phyloP scores from a whole-genome alignment of 2,888 invertebrate genomes.

The Rhagonycha lutea region DNA sequence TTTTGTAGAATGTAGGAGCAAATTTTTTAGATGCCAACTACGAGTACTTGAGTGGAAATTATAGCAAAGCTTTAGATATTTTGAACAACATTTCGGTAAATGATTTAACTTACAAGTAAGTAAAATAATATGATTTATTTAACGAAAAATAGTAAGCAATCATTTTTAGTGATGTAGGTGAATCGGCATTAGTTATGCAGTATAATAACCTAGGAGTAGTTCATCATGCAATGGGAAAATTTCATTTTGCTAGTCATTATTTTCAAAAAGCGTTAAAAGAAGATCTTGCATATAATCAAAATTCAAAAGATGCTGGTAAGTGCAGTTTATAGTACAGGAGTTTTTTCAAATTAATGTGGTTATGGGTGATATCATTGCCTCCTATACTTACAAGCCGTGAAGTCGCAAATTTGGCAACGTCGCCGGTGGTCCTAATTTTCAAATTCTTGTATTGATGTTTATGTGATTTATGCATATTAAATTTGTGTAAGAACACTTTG shows the following conservation, averaged over 20 bases:
- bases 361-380: too few relatives aligned
- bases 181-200: slow-evolving; percentile 66
- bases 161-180: slow-evolving; percentile 59
- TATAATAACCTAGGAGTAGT: slow-evolving; percentile 84
- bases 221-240: slow-evolving; percentile 80
- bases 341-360: too few relatives aligned
- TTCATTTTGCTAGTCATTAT: slow-evolving; percentile 78
- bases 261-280: slow-evolving; percentile 79
- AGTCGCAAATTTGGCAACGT: too few relatives aligned
- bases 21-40: slow-evolving; percentile 66
- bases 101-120: slow-evolving; percentile 56
- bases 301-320: slow-evolving; percentile 50
- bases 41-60: slow-evolving; percentile 68
- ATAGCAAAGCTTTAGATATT: slow-evolving; percentile 64
- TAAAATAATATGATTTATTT: slow-evolving; percentile 16
- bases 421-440: too few relatives aligned
- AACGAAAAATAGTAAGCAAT: slow-evolving; percentile 3
- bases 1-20: slow-evolving; percentile 58
- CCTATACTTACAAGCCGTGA: too few relatives aligned
- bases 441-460: too few relatives aligned
- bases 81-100: slow-evolving; percentile 57
- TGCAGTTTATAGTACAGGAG: not conserved
- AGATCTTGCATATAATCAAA: slow-evolving; percentile 59
- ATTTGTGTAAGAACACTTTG: too few relatives aligned
- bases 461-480: too few relatives aligned